These are phyloP conservation scores for Acanthis flammea DNA, from an alignment of 2,797 vertebrate species.

Conservation along the genomic window DNA sequence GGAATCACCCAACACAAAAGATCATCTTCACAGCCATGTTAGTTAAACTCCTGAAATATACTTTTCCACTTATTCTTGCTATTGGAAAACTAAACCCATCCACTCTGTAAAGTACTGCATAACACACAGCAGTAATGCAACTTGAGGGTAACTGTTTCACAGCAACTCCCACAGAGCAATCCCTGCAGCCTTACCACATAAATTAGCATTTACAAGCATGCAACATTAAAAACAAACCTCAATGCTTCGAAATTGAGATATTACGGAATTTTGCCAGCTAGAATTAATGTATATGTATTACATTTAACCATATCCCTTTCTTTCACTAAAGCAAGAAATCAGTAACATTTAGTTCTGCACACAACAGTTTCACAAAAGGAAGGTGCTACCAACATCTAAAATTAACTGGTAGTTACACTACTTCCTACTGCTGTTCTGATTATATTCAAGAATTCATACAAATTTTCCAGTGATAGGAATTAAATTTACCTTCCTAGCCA, in stretches of 20 bases:
- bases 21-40: not conserved
- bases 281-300: not conserved
- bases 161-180: not conserved
- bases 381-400: not conserved
- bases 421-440: not conserved
- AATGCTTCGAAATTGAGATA: not conserved
- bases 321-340: not conserved
- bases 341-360: not conserved
- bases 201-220: not conserved
- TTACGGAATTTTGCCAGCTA: not conserved
- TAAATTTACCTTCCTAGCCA: not conserved
- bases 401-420: not conserved
- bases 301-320: not conserved
- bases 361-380: not conserved
- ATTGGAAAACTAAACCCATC: not conserved
- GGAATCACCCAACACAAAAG: not conserved
- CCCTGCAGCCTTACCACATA: not conserved
- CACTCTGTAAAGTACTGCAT: not conserved
- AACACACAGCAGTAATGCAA: not conserved
- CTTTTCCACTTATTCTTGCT: not conserved
- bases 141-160: not conserved
- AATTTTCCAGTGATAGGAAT: not conserved
- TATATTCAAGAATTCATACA: not conserved
- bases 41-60: not conserved
- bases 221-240: not conserved